Conservation (phyloP, 2,113 vertebrate species). For the Lepisosteus osseus region DNA sequence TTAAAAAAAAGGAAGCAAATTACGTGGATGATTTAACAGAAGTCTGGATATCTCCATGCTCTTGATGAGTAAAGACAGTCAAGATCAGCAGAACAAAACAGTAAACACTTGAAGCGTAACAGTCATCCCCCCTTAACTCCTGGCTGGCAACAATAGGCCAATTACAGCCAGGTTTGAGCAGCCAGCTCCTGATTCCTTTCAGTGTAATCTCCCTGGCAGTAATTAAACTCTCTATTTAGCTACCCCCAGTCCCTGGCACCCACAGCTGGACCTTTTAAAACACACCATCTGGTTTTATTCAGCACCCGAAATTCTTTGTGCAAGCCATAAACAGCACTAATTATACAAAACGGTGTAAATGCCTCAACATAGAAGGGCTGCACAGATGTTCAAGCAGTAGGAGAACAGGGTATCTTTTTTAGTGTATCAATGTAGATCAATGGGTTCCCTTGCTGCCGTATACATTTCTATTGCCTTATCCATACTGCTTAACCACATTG, state of each 20-base stretch:
- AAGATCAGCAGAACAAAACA: too few species aligned
- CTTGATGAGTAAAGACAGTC: not conserved
- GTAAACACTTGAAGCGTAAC: too few species aligned
- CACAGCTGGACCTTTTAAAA: conserved; percentile 29
- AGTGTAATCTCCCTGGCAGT: conserved; percentile 3
- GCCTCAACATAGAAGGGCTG: conserved; percentile 17
- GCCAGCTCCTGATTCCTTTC: not conserved
- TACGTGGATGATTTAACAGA: not conserved
- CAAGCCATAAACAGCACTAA: conserved; percentile 30
- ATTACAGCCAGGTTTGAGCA: not conserved
- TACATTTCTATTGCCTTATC: not conserved
- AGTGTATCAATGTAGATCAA: not conserved
- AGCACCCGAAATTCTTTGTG: conserved; percentile 14
- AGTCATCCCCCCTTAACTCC: not conserved
- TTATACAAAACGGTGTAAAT: conserved; percentile 30
- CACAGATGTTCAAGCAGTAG: conserved; percentile 19
- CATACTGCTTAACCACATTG: too few species aligned
- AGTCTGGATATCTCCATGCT: not conserved
- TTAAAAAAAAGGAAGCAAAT: not conserved
- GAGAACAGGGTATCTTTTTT: not conserved
- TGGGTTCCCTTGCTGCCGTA: not conserved
- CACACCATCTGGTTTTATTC: conserved; percentile 39
- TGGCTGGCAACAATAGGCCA: not conserved
- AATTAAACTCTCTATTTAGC: conserved; percentile 19
- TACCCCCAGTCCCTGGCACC: not conserved